Conservation (phyloP, 2,113 vertebrate species). For the Mastomys natalensis region DNA sequence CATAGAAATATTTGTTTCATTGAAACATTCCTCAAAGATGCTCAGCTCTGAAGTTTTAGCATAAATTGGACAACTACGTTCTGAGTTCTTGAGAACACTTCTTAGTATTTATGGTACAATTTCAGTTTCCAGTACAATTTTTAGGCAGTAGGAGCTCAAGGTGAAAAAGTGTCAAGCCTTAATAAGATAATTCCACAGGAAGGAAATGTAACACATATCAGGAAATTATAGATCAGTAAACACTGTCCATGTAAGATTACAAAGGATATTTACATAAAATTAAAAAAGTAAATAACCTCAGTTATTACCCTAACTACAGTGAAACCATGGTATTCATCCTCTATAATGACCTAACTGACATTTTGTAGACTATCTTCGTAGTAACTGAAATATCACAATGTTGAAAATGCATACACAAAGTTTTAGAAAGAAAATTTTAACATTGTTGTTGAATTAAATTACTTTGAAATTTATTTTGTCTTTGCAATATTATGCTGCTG, state of each 20-base stretch:
- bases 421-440: slow-evolving; percentile 6
- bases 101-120: neutral
- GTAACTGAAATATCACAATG: neutral
- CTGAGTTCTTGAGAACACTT: neutral
- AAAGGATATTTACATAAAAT: neutral
- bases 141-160: neutral
- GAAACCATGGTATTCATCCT: neutral
- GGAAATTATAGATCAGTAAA: neutral
- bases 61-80: neutral
- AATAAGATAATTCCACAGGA: neutral
- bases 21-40: neutral
- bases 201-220: neutral
- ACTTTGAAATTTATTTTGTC: slow-evolving; percentile 40
- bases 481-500: neutral
- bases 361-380: neutral
- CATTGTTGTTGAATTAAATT: slow-evolving; percentile 11
- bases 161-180: neutral
- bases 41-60: neutral
- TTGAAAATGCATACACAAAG: neutral
- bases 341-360: neutral
- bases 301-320: neutral
- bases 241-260: neutral
- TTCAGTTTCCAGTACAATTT: neutral
- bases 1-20: neutral
- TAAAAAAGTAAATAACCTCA: neutral